These are phyloP conservation scores for Caenorhabditis remanei DNA, from an alignment of 1,140 invertebrate species.

Conservation along the genomic window DNA sequence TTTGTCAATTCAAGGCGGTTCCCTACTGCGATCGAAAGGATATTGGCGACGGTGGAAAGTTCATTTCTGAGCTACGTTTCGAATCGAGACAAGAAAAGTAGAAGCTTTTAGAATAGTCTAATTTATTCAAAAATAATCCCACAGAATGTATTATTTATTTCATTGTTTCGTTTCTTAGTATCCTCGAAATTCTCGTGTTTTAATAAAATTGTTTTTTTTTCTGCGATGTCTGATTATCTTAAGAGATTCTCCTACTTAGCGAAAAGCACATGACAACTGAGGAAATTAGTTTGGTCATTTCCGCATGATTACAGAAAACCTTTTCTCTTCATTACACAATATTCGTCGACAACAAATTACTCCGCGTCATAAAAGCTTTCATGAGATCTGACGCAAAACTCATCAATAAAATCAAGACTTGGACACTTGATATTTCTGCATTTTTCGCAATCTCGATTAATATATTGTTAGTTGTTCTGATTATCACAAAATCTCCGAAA, in stretches of 20 bases:
- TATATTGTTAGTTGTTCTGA: neutral
- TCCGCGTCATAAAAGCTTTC: too few relatives aligned
- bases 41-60: constrained; percentile 30
- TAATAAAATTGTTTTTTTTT: too few relatives aligned
- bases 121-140: too few relatives aligned
- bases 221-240: too few relatives aligned
- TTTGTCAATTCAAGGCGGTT: constrained; percentile 45
- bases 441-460: constrained; percentile 11
- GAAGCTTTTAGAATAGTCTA: neutral
- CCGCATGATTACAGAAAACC: too few relatives aligned
- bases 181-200: too few relatives aligned
- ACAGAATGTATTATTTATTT: too few relatives aligned
- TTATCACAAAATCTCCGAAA: constrained; percentile 40
- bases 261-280: too few relatives aligned
- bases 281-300: too few relatives aligned
- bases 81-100: neutral
- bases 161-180: neutral
- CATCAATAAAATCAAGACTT: neutral
- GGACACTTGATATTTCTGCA: neutral
- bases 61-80: constrained; percentile 21
- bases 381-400: neutral
- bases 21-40: constrained; percentile 56
- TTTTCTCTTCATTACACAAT: too few relatives aligned
- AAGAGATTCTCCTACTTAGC: too few relatives aligned
- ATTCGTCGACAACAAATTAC: too few relatives aligned